Conservation (phyloP, 2,888 invertebrate genomes). For the Mayetiola destructor region DNA sequence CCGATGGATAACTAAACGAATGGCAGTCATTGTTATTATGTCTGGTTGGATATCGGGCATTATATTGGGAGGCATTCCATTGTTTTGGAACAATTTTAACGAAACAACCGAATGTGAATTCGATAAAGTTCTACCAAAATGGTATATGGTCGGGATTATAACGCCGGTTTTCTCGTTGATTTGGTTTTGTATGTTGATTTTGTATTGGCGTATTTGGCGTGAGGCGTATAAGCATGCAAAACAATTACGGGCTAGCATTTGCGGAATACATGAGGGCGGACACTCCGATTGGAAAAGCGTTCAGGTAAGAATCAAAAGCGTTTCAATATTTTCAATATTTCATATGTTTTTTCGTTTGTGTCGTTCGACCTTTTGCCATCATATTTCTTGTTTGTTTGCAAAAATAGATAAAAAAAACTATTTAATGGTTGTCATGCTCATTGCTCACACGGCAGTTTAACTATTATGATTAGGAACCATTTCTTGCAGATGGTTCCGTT, state of each 20-base stretch:
- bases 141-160: constrained; percentile 38
- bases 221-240: constrained; percentile 60
- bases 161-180: constrained; percentile 58
- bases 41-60: constrained; percentile 53
- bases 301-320: constrained; percentile 50
- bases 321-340: too few relatives aligned
- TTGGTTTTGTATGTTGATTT: constrained; percentile 58
- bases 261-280: constrained; percentile 40
- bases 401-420: too few relatives aligned
- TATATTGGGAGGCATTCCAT: constrained; percentile 50
- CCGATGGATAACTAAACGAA: constrained; percentile 47
- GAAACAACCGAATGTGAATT: constrained; percentile 49
- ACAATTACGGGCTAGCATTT: constrained; percentile 44
- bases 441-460: too few relatives aligned
- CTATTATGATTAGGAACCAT: too few relatives aligned
- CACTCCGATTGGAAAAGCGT: constrained; percentile 60
- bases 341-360: too few relatives aligned
- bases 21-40: constrained; percentile 46
- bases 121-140: constrained; percentile 43
- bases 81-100: constrained; percentile 66
- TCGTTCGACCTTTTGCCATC: too few relatives aligned
- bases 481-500: too few relatives aligned
- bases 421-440: too few relatives aligned
- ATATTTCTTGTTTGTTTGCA: too few relatives aligned
- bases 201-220: constrained; percentile 65